These are phyloP conservation scores for Gallinago media DNA, from an alignment of 2,113 vertebrate species.

Conservation along the genomic window DNA sequence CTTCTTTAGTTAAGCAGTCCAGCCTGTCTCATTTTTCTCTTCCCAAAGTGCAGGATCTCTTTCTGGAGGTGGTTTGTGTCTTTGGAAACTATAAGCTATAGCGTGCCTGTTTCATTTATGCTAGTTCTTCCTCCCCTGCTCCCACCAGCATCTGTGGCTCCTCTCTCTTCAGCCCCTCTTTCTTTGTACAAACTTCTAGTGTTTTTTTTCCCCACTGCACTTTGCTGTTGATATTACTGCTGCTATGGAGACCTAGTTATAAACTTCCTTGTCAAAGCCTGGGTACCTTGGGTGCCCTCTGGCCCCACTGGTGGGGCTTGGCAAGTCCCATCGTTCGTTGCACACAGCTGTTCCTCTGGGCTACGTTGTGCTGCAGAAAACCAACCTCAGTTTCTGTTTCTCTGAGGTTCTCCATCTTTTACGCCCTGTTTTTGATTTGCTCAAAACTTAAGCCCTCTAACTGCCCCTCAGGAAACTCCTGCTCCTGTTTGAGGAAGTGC, in stretches of 20 bases:
- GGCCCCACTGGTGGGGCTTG: neutral
- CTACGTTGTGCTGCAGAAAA: neutral
- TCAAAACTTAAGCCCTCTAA: conserved; percentile 25
- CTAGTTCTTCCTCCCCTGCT: neutral
- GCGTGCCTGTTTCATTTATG: neutral
- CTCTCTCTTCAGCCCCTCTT: neutral
- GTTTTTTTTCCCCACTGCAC: neutral
- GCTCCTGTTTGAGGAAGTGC: neutral
- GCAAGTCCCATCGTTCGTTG: neutral
- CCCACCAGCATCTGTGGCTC: neutral
- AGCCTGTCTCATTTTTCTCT: neutral
- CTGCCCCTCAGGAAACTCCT: conserved; percentile 24
- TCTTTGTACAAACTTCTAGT: neutral
- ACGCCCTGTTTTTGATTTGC: neutral
- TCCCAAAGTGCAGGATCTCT: neutral
- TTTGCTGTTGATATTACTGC: neutral
- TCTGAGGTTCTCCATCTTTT: neutral
- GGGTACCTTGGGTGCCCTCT: neutral
- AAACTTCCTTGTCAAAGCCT: neutral
- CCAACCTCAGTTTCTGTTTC: neutral
- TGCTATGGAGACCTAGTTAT: neutral
- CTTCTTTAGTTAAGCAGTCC: neutral
- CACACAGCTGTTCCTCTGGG: neutral
- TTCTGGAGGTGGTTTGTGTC: neutral
- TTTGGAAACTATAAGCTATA: neutral